These are phyloP conservation scores for Eupeodes latifasciatus DNA, from an alignment of 2,888 invertebrate genomes.

Conservation along the genomic window DNA sequence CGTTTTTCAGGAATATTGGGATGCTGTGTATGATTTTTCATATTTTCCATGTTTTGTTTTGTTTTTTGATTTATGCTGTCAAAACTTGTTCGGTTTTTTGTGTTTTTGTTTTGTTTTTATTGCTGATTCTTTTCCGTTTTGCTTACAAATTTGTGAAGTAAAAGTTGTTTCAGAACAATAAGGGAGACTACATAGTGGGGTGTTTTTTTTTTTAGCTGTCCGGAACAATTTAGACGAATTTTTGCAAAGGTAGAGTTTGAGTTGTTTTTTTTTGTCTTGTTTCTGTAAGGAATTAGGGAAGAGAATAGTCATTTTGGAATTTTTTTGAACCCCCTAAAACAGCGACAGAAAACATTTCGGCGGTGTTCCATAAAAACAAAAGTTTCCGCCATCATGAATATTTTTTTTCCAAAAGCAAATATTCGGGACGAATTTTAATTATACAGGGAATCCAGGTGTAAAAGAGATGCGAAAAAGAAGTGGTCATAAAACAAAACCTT, in stretches of 20 bases:
- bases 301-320: background rate
- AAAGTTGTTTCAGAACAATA: background rate
- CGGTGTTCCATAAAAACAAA: background rate
- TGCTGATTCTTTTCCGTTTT: constrained; percentile 15
- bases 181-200: too few relatives aligned
- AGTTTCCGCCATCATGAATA: too few relatives aligned
- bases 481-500: too few relatives aligned
- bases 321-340: too few relatives aligned
- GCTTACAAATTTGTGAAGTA: constrained; percentile 6
- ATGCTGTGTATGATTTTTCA: background rate
- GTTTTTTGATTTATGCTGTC: constrained; percentile 5
- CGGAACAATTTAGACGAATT: background rate
- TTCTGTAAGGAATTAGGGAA: background rate
- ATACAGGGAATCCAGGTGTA: too few relatives aligned
- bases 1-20: background rate
- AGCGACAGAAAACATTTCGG: too few relatives aligned
- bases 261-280: background rate
- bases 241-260: background rate
- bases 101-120: background rate
- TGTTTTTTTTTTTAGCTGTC: background rate
- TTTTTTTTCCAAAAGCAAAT: too few relatives aligned
- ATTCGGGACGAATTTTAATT: too few relatives aligned
- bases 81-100: background rate
- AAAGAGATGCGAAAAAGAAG: too few relatives aligned
- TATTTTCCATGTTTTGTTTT: background rate